Evolutionary conservation across 2,888 invertebrate species (phyloP), one percentile per base, ranked within the genome.

Genomic region (Pachycephus smyrnensis): DNA sequence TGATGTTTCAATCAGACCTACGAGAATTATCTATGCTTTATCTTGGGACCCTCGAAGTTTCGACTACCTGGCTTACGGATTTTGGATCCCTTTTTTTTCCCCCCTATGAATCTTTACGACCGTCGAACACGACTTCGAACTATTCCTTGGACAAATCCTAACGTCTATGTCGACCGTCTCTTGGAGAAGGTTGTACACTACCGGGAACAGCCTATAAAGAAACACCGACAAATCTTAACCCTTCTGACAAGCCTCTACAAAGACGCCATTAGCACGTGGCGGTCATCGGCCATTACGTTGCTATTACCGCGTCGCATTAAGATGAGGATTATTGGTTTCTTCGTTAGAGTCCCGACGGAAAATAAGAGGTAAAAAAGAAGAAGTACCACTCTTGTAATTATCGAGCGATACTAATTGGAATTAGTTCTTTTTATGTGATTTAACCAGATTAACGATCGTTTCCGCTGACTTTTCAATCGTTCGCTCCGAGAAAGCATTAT

Each of bases 121-220:
- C 71, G 71, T 30, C 32, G 31, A 71, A 31, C 32, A 71, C 71
- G 71, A 71, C 31, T 71, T 71, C 71, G 31, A 71, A 71, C 33
- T 71, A 71, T 71, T 33, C 71, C 32, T 12, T 31, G 11, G 71
- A 71, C 71, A 33, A 33, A 71, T 31, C 23, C 55, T 55, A 2
- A 23, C 9, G 55, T 55, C 23, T 23, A 0, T 55, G 55, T 55
- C 23, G 23, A 23, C 6, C 23, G 23, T 23, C 32, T 71, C 71
- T 12, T 11, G 71, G 12, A 31, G 31, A 31, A 71, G 31, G 55
- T 55, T 55, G 23, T 23, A 55, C 55, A 23, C 55, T 55, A 55
- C 15, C 23, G 55, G 55, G 55, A 2, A 55, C 55, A 55, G 55
- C 55, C 55, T 55, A 23, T 55, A 55, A 55, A 55, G 55, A 9